These are phyloP conservation scores for Hyphantria cunea DNA, from an alignment of 1,140 invertebrate genomes.

Conservation along the genomic window DNA sequence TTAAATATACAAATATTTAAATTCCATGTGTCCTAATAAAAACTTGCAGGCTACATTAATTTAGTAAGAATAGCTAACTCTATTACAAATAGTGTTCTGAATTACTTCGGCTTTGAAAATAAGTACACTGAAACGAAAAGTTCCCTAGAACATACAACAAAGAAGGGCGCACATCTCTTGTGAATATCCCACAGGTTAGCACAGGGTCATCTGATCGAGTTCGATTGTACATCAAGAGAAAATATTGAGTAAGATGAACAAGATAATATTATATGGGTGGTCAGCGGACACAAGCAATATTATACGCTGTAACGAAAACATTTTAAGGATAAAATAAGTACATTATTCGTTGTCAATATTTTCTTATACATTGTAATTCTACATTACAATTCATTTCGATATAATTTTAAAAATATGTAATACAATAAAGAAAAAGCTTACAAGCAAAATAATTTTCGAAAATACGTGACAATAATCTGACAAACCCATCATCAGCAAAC, in stretches of 20 bases:
- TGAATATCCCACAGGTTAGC: slow-evolving; percentile 37
- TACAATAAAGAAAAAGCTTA: too few relatives aligned
- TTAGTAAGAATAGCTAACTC: too few relatives aligned
- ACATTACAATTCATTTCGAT: too few relatives aligned
- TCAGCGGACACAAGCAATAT: slow-evolving; percentile 24
- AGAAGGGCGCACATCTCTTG: slow-evolving; percentile 38
- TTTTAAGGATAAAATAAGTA: slow-evolving; percentile 2
- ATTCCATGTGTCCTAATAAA: background rate
- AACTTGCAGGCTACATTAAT: too few relatives aligned
- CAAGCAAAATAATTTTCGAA: too few relatives aligned
- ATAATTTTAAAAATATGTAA: too few relatives aligned
- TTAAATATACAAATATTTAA: too few relatives aligned
- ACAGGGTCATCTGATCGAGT: slow-evolving; percentile 55
- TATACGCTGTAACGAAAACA: slow-evolving; percentile 17
- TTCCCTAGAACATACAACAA: slow-evolving; percentile 30
- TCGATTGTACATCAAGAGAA: slow-evolving; percentile 66
- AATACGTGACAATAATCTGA: background rate
- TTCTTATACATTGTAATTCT: too few relatives aligned
- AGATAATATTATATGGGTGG: slow-evolving; percentile 52
- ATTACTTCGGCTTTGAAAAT: too few relatives aligned
- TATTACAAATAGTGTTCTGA: too few relatives aligned
- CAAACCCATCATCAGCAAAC: background rate
- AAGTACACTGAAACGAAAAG: slow-evolving; percentile 20
- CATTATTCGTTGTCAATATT: too few relatives aligned
- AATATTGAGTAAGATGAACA: slow-evolving; percentile 68